These are phyloP conservation scores for Agrochola lychnidis DNA, from an alignment of 2,888 invertebrate species.

Conservation along the genomic window DNA sequence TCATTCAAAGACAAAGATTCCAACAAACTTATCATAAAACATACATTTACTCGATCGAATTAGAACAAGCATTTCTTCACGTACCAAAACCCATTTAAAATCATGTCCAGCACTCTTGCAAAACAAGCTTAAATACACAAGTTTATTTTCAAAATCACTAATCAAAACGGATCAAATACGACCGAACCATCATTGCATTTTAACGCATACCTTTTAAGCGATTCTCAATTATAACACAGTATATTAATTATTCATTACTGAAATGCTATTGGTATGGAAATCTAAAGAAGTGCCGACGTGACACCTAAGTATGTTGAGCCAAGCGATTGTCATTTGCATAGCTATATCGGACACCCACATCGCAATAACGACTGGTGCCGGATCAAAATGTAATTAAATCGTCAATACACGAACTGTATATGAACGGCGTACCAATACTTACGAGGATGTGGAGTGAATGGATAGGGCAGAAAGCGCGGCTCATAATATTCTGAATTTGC, in stretches of 20 bases:
- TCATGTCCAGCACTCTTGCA: conserved; percentile 39
- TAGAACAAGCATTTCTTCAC: conserved; percentile 49
- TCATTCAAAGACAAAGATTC: conserved; percentile 9
- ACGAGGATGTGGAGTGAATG: conserved; percentile 70
- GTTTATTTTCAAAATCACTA: conserved; percentile 2
- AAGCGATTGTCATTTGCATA: conserved; percentile 81
- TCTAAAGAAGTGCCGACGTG: conserved; percentile 77
- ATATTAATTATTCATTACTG: conserved; percentile 71
- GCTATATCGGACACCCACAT: conserved; percentile 89
- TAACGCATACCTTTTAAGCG: conserved; percentile 57
- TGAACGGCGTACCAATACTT: conserved; percentile 83
- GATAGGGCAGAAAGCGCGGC: conserved; percentile 60
- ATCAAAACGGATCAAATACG: conserved; percentile 31
- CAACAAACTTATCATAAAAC: conserved; percentile 37
- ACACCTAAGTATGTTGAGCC: conserved; percentile 72
- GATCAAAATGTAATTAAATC: conserved; percentile 90
- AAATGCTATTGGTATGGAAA: conserved; percentile 75
- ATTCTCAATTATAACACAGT: conserved; percentile 66
- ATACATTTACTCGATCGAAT: conserved; percentile 29
- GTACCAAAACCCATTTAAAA: conserved; percentile 45
- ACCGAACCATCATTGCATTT: conserved; percentile 45
- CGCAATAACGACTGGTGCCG: conserved; percentile 84
- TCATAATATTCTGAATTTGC: neutral
- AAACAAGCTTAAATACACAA: conserved; percentile 36
- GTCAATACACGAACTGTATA: conserved; percentile 89